Percentiles rank a stretch among this genome's conserved stretches.
Conservation (phyloP, 2,888 invertebrate species). For the Scaptomyza reducta region DNA sequence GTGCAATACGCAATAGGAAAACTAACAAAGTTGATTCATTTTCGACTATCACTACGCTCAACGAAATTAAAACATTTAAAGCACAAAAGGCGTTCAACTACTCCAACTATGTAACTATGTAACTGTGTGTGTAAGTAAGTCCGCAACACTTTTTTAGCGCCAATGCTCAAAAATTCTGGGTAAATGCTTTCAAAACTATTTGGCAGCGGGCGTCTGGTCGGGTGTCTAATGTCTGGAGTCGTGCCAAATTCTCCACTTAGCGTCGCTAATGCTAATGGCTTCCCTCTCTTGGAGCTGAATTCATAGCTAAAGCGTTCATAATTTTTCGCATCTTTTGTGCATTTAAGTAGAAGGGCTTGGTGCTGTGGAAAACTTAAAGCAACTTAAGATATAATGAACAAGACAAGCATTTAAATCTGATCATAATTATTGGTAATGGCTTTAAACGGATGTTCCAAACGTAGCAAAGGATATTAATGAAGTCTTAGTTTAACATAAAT, state of each 20-base stretch:
- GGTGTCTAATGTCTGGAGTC: constrained; percentile 43
- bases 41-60: no score
- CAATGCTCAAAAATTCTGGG: constrained; percentile 9
- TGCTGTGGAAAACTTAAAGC: constrained; percentile 2
- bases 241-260: constrained; percentile 64
- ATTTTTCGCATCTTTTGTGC: constrained; percentile 26
- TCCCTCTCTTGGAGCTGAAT: constrained; percentile 29
- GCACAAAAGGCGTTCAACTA: constrained; percentile 14
- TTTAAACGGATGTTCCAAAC: background rate
- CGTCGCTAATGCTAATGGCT: constrained; percentile 70
- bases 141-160: constrained; percentile 7
- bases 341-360: constrained; percentile 15
- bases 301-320: constrained; percentile 10
- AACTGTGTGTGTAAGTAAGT: constrained; percentile 11
- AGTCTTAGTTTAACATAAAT: background rate
- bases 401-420: constrained; percentile 27
- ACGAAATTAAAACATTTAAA: constrained; percentile 11
- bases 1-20: background rate
- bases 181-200: constrained; percentile 44
- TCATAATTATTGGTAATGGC: constrained; percentile 14
- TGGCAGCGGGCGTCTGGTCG: constrained; percentile 46
- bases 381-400: constrained; percentile 29
- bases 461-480: background rate
- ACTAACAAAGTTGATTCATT: constrained; percentile 1
- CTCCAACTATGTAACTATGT: constrained; percentile 2